Evolutionary conservation across 2,888 invertebrate species (phyloP), one percentile per base, ranked within the genome.

Genomic region (Zaprionus bogoriensis): DNA sequence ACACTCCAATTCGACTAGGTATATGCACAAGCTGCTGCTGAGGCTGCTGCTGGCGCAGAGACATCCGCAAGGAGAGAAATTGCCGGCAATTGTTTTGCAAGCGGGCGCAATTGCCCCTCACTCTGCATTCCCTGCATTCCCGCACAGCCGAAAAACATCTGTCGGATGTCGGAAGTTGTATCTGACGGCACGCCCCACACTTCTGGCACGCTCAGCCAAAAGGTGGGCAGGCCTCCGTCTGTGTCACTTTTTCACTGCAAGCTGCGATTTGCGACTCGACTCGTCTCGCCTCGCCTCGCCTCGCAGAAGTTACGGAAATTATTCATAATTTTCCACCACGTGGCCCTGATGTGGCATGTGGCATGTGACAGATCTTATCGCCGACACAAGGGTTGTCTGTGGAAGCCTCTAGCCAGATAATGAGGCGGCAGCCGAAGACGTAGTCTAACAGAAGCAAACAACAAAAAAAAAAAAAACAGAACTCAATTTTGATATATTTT

Each of bases 131-230:
- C 60, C 59, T 55, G 57, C 69, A 75, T 69, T 71, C 65, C 73
- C 58, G 62, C 60, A 59, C 58, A 36, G 22, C 0, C 17, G 23
- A 36, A 50, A 63, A 82, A 84, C 83, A 84, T 84, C 83, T 84
- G 83, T 87, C 87, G 87, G 79, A 74, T 87, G 86, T 72, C 87
- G 86, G 83, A 87, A 87, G 83, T 85, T 79, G 86, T 85, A 78
- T 81, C 87, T 85, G 82, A 87, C 85, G 82, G 83, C 79, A 87
- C 87, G 87, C 87, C 82, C 76, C 79, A 61, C 69, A 75, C 79
- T 67, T 61, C 47, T 44, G 69, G 36, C 65, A 72, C 72, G 48
- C 68, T 58, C 59, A 55, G 22, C 6, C 23, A 23, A 23, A 4
- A 10, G 17, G 67, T 77, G 79, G 67, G 79, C 67, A 76, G 64